phyloP scores from a whole-genome alignment of 1,140 invertebrate species.

The Lepidotrigona ventralis region DNA sequence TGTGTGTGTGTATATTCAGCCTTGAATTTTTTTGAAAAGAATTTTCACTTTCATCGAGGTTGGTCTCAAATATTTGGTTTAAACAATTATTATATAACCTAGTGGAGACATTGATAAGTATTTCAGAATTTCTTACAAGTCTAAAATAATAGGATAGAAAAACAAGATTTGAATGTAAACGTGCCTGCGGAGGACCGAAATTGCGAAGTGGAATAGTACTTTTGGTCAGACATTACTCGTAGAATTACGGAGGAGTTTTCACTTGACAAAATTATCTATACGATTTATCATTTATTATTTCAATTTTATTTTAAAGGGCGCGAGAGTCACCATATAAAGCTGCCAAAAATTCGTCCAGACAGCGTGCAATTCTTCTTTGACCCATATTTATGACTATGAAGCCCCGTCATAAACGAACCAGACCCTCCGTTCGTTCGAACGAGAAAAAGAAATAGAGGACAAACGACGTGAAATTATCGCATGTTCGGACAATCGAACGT shows the following conservation, averaged over 20 bases:
- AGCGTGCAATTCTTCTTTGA: background rate
- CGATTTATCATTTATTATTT: no score
- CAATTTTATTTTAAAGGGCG: background rate
- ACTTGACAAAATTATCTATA: background rate
- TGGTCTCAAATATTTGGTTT: background rate
- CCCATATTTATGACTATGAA: background rate
- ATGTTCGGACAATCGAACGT: slow-evolving; percentile 37
- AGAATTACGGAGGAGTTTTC: background rate
- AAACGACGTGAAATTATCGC: slow-evolving; percentile 49
- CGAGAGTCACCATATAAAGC: background rate
- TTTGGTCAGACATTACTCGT: background rate
- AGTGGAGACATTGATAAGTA: background rate
- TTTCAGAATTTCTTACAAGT: background rate
- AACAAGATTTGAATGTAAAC: background rate
- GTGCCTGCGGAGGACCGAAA: background rate
- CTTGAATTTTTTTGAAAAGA: background rate
- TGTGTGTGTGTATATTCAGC: background rate
- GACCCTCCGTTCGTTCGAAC: no score
- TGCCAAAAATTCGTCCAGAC: background rate
- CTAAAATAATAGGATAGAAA: background rate
- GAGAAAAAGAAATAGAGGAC: slow-evolving; percentile 40
- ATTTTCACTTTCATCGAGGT: background rate
- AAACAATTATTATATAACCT: background rate
- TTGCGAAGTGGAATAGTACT: background rate
- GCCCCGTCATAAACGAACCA: background rate